A percentile compares a stretch with the other conserved stretches of the same genome.
phyloP scores from a whole-genome alignment of 2,888 invertebrate genomes.

The Apodemia zela region DNA sequence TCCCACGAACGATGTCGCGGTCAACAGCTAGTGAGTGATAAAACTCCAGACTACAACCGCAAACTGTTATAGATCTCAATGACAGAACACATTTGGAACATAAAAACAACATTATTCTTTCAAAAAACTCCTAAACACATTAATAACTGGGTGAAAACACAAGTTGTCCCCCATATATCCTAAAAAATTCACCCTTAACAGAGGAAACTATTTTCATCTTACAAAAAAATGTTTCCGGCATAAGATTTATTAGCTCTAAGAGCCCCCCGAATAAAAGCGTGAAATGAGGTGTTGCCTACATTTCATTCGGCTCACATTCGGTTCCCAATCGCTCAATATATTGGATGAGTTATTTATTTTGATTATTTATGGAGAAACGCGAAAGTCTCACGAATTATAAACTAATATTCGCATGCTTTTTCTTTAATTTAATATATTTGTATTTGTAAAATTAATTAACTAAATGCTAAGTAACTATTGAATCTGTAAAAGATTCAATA shows the following conservation, averaged over 20 bases:
- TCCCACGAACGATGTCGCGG: no score
- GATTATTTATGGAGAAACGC: neutral
- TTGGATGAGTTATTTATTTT: slow-evolving; percentile 22
- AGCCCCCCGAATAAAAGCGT: slow-evolving; percentile 67
- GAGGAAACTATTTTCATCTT: slow-evolving; percentile 76
- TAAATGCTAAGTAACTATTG: no score
- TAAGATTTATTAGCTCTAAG: slow-evolving; percentile 67
- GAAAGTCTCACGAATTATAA: no score
- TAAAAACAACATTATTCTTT: slow-evolving; percentile 22
- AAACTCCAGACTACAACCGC: neutral
- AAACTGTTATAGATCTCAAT: slow-evolving; percentile 20
- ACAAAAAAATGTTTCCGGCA: slow-evolving; percentile 73
- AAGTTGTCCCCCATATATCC: slow-evolving; percentile 26
- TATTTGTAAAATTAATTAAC: no score
- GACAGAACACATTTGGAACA: slow-evolving; percentile 16
- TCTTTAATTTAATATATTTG: no score
- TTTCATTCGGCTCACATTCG: slow-evolving; percentile 44
- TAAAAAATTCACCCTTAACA: slow-evolving; percentile 50
- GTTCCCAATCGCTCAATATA: slow-evolving; percentile 67
- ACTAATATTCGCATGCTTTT: no score
- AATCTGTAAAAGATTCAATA: no score
- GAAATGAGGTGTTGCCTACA: slow-evolving; percentile 75
- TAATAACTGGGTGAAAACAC: slow-evolving; percentile 22
- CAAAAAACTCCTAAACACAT: slow-evolving; percentile 24
- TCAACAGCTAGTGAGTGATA: no score